Evolutionary conservation across 2,888 invertebrate genomes (phyloP), one percentile per base, ranked within the genome.

Genomic region (Melolontha melolontha): DNA sequence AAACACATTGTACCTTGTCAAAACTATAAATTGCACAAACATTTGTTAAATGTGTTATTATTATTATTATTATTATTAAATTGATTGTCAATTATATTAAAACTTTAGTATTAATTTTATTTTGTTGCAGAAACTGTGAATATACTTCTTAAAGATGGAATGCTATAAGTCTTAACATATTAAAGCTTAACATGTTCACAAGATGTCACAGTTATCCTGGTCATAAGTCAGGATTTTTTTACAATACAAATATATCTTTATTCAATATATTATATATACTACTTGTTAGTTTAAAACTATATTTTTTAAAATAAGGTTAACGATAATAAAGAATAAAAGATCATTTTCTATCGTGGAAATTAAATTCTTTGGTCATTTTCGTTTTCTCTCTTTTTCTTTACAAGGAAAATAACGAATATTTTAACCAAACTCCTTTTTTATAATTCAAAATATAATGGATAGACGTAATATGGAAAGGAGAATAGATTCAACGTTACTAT

Each of bases 401-500:
- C 12, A 16, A n/a, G 62, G 41, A 14, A 39, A 50, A 11, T 52
- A 41, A 52, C 49, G 39, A 47, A 55, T 16, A 47, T 50, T 22
- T 34, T 17, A 51, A 27, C 29, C 7, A 27, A n/a, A 51, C n/a
- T 51, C 22, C n/a, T 29, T 10, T 29, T 10, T 16, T 51, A 11
- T 10, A 40, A 41, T 51, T 12, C 22, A 47, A 49, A 42, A 59
- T 12, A 40, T 59, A 42, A 22, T 51, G 16, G 59, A 40, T 34
- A 39, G 34, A 17, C 42, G 59, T 34, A 34, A 8, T 41, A 16
- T 40, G 14, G 47, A 17, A 16, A 47, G n/a, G 7, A 8, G 47
- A 10, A 11, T 47, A 47, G 17, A 47, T 47, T 27, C 14, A 27
- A 55, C 47, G 55, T 75, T 75, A 74, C 66, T 73, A 76, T 76